Base-by-base conservation (phyloP, 2,797 vertebrate species). In the Eremophila alpestris region DNA sequence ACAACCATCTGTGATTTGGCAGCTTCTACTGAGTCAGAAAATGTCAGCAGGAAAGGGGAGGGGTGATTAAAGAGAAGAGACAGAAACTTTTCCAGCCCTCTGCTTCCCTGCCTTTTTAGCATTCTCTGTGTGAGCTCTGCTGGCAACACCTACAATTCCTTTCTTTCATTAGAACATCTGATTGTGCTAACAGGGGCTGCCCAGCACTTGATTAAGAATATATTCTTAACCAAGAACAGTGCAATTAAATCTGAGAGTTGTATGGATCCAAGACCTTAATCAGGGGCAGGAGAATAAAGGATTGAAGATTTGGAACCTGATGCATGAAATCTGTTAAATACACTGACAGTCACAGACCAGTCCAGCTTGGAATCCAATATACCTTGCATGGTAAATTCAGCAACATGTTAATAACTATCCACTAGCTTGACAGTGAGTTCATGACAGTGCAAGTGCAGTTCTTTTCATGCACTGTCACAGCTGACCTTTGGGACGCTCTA, bases 1-100 rank as follows among this genome's bases (percentile, higher is more conserved):
- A 78, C 52, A 87, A 24, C 88, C 92, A 93, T 93, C 87, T 93
- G 92, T 4, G 6, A 76, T 93, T 94, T 96, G 94, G 95, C 96
- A 95, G 93, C 83, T 86, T 90, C 71, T 82, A n/a, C 63, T 5
- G 58, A 83, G 84, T 73, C 73, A 91, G 74, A 86, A 90, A 92
- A 93, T 88, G 91, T 92, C 94, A 91, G 67, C 70, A 73, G 76
- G 76, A 85, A 60, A 82, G 41, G 45, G 78, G 78, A 95, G 86
- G 63, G 70, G 71, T 84, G 92, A 58, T 75, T 87, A 76, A 75
- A 73, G 91, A 90, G 59, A 84, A 90, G 84, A 97, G 87, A 71
- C 60, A 91, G 64, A 89, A 95, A 94, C 69, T 88, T 92, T 95
- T 92, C 82, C 79, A 95, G 84, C 40, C 60, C 19, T 71, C 29